A percentile compares a stretch with the other conserved stretches of the same genome.
Conservation (phyloP, 2,113 vertebrate species). For the Oreochromis tanganicae region DNA sequence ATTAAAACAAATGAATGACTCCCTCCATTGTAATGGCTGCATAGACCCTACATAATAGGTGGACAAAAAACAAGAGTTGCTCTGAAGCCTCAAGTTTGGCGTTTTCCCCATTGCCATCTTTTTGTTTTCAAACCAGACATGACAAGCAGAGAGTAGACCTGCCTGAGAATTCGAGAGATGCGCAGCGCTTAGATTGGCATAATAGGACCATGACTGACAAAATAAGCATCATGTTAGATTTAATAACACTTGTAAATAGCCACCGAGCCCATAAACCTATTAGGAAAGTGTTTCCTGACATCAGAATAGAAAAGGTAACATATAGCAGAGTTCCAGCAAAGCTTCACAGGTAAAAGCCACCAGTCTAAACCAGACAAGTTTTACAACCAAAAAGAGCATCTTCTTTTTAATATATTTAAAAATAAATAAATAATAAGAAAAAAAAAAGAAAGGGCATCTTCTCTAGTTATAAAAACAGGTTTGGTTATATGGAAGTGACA, state of each 20-base stretch:
- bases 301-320: neutral
- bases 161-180: neutral
- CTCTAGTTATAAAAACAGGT: neutral
- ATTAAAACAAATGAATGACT: neutral
- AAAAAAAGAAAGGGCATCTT: neutral
- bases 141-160: neutral
- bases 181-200: neutral
- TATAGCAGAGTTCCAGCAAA: neutral
- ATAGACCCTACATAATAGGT: neutral
- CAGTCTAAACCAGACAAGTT: neutral
- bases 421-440: neutral
- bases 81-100: neutral
- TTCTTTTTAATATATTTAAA: rapidly evolving
- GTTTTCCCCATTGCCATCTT: neutral
- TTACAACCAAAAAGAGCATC: neutral
- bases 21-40: neutral
- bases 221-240: neutral
- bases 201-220: neutral
- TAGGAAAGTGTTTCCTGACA: neutral
- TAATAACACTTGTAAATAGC: neutral
- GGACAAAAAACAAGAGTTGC: neutral
- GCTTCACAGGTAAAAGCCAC: neutral
- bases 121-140: neutral
- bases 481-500: neutral
- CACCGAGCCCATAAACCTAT: neutral